These are phyloP conservation scores for Cynocephalus volans DNA, from an alignment of 2,113 vertebrate species.

Conservation along the genomic window DNA sequence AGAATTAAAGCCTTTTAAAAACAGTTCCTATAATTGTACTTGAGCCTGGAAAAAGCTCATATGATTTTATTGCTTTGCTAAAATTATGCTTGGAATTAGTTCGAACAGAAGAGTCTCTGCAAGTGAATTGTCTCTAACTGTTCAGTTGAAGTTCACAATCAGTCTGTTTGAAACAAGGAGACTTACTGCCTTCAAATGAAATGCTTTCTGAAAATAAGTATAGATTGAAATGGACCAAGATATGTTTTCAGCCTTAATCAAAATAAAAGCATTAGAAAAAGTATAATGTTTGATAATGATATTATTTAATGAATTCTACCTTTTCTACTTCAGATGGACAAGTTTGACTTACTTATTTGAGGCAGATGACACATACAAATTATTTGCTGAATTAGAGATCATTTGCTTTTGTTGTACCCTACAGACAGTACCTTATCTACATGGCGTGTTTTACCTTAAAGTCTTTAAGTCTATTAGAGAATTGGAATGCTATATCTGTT, in stretches of 20 bases:
- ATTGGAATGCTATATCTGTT: neutral
- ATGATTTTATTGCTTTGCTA: conserved; percentile 65
- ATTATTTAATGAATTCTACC: conserved; percentile 34
- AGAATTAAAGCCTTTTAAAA: conserved; percentile 58
- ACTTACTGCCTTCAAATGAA: conserved; percentile 1
- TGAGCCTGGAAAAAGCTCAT: conserved; percentile 8
- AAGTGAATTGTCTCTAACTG: conserved; percentile 37
- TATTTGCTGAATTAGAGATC: neutral
- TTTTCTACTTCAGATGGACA: neutral
- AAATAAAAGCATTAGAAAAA: conserved; percentile 43
- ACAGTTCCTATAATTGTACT: conserved; percentile 48
- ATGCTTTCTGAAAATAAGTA: conserved; percentile 57
- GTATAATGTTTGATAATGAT: neutral
- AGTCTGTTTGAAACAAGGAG: conserved; percentile 7
- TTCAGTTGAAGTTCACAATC: conserved; percentile 54
- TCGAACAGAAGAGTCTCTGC: conserved; percentile 49
- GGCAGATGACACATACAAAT: neutral
- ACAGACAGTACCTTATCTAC: neutral
- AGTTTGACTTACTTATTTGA: conserved; percentile 22
- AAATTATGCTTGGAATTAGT: conserved; percentile 57
- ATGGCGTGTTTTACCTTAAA: neutral
- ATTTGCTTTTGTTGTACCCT: neutral
- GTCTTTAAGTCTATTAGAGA: neutral
- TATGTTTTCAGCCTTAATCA: conserved; percentile 8
- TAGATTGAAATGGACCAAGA: neutral